Conservation (phyloP, 2,113 vertebrate species). For the Andinoacara biseriatus region DNA sequence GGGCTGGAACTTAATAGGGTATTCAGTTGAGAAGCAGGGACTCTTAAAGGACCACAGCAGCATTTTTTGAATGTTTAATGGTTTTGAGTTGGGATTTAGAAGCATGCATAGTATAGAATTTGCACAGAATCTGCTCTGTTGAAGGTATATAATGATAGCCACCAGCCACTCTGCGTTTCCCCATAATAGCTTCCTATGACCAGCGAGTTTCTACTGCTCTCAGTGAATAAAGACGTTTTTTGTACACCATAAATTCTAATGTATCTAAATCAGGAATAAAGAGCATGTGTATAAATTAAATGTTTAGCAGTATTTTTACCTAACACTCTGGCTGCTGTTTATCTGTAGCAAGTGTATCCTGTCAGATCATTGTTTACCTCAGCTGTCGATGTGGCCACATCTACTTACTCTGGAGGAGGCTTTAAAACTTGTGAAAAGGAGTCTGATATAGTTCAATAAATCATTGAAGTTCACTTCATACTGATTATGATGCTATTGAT, state of each 20-base stretch:
- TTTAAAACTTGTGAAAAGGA: neutral
- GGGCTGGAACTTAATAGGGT: slow-evolving; percentile 13
- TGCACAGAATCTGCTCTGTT: neutral
- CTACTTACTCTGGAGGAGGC: neutral
- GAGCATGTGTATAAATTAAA: neutral
- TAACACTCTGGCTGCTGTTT: neutral
- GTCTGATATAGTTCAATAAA: neutral
- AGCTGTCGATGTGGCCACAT: neutral
- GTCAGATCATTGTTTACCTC: neutral
- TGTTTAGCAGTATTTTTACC: neutral
- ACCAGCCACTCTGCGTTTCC: neutral
- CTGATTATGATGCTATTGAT: neutral
- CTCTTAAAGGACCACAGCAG: slow-evolving; percentile 4
- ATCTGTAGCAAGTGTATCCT: too few species aligned
- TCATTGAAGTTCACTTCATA: neutral
- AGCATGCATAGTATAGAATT: neutral
- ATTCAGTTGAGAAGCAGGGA: slow-evolving; percentile 6
- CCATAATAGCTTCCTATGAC: too few species aligned
- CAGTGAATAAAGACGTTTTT: neutral
- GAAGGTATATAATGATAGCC: too few species aligned
- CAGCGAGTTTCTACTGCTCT: neutral
- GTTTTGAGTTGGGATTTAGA: neutral
- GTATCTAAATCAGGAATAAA: neutral
- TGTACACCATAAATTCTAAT: neutral
- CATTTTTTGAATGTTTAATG: neutral